phyloP scores from a whole-genome alignment of 2,113 vertebrate species.

The Tauraco erythrolophus region DNA sequence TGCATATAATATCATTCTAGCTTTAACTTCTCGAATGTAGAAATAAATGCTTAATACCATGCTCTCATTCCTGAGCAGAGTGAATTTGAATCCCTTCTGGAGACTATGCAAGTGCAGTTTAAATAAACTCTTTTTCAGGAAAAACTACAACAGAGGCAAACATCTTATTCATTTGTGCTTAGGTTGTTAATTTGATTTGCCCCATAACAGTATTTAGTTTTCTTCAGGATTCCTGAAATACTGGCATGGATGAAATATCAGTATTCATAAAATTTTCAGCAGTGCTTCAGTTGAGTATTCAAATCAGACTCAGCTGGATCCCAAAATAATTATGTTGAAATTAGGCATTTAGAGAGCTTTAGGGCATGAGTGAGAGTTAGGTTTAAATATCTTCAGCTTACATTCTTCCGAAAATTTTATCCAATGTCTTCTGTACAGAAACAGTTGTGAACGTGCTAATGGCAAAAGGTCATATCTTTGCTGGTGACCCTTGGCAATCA shows the following conservation, averaged over 20 bases:
- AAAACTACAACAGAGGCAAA: not conserved
- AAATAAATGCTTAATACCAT: not conserved
- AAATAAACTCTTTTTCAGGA: not conserved
- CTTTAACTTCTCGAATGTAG: not conserved
- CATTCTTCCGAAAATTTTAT: conserved; percentile 11
- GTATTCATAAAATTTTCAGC: not conserved
- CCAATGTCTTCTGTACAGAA: not conserved
- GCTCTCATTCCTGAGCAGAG: not conserved
- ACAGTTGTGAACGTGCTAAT: not conserved
- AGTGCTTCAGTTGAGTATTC: not conserved
- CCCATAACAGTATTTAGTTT: not conserved
- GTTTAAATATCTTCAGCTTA: not conserved
- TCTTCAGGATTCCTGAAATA: not conserved
- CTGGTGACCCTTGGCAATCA: not conserved
- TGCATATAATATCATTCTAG: not conserved
- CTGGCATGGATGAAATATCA: not conserved
- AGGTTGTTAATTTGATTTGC: not conserved
- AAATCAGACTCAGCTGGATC: not conserved
- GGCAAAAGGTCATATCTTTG: not conserved
- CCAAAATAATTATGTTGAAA: not conserved
- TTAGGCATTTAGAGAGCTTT: not conserved
- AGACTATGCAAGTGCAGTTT: not conserved
- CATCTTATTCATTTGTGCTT: not conserved
- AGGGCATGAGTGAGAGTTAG: not conserved
- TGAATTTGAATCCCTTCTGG: not conserved